A percentile compares a stretch with the other conserved stretches of the same genome.
Conservation (phyloP, 2,888 invertebrate species). For the Furcula furcula region DNA sequence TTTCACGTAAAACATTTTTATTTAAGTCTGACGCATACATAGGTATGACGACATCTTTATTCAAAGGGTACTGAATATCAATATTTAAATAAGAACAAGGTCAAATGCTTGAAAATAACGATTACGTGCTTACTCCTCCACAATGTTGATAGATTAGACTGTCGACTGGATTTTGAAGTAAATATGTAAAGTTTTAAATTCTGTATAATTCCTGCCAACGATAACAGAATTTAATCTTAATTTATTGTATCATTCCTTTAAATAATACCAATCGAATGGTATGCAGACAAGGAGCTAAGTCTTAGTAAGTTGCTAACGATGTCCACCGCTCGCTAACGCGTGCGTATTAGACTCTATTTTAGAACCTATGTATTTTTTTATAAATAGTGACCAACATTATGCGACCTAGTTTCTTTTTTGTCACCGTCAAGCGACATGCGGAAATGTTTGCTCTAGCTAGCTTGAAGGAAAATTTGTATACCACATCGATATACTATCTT, state of each 20-base stretch:
- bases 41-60: slow-evolving; percentile 20
- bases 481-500: too few species aligned
- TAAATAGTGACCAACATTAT: slow-evolving; percentile 14
- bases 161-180: too few species aligned
- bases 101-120: slow-evolving; percentile 34
- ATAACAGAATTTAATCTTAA: too few species aligned
- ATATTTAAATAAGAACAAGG: slow-evolving; percentile 30
- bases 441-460: not conserved
- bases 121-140: slow-evolving; percentile 25
- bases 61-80: slow-evolving; percentile 25
- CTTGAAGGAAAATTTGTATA: slow-evolving; percentile 1
- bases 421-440: slow-evolving; percentile 5
- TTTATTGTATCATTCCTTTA: too few species aligned
- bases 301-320: too few species aligned
- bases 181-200: too few species aligned
- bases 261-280: too few species aligned
- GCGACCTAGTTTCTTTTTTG: slow-evolving; percentile 26
- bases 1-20: slow-evolving; percentile 21
- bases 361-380: slow-evolving; percentile 15
- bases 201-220: too few species aligned
- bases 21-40: slow-evolving; percentile 36
- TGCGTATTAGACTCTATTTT: slow-evolving; percentile 17
- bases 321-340: too few species aligned
- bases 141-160: slow-evolving; percentile 11
- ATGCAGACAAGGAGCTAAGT: too few species aligned